phyloP scores from a whole-genome alignment of 2,888 invertebrate species.

The Graphium colonna region DNA sequence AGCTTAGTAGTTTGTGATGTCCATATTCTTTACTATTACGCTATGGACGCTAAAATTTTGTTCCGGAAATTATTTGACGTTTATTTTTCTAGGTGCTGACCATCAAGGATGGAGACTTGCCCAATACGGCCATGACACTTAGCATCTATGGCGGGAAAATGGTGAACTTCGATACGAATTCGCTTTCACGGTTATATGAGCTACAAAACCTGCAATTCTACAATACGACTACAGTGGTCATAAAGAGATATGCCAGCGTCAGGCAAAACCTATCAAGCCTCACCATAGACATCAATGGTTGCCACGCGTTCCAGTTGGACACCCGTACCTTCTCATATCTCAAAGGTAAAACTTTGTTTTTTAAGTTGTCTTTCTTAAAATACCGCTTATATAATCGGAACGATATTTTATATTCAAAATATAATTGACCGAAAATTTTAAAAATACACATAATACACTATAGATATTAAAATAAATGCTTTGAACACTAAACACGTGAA shows the following conservation, averaged over 20 bases:
- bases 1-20: background rate
- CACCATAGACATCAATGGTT: background rate
- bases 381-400: no score
- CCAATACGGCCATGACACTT: background rate
- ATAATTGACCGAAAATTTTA: no score
- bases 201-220: background rate
- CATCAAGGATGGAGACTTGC: background rate
- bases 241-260: background rate
- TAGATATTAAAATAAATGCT: no score
- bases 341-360: background rate
- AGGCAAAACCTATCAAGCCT: background rate
- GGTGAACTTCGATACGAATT: background rate
- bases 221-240: background rate
- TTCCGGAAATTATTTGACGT: no score
- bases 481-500: no score
- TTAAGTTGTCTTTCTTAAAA: no score
- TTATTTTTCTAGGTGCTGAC: background rate
- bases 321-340: background rate
- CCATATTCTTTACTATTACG: background rate
- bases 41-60: no score
- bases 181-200: background rate
- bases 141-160: background rate
- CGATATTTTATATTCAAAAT: no score
- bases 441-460: no score
- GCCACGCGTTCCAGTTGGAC: background rate